Evolutionary conservation across 92 coral and sea anemone species (phyloP).

Genomic region (Metridium senile): DNA sequence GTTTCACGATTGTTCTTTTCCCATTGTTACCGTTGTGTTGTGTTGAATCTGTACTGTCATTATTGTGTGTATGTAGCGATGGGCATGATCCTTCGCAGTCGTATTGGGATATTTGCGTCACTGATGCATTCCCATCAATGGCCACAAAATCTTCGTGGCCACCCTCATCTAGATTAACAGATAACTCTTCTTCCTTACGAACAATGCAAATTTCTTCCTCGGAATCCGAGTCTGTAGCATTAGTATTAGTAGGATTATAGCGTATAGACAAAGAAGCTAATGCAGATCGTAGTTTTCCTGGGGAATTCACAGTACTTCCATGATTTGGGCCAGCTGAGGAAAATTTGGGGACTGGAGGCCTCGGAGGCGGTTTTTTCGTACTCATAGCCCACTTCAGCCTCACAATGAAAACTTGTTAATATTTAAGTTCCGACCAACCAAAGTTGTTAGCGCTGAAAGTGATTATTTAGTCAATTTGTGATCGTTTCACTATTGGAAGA

Average conservation of each 20-base stretch:
- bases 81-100: slow-evolving; percentile 12
- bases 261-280: slow-evolving; percentile 88
- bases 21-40: slow-evolving; percentile 39
- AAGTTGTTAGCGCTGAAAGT: slow-evolving; percentile 5
- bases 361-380: slow-evolving; percentile 82
- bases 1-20: slow-evolving; percentile 52
- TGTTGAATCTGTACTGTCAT: slow-evolving; percentile 29
- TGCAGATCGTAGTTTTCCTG: slow-evolving; percentile 57
- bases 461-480: slow-evolving; percentile 14
- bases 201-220: slow-evolving; percentile 96
- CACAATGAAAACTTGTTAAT: slow-evolving; percentile 24
- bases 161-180: slow-evolving; percentile 17
- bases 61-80: background rate
- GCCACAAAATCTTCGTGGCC: slow-evolving; percentile 18
- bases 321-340: slow-evolving; percentile 48
- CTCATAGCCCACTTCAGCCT: slow-evolving; percentile 52
- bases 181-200: slow-evolving; percentile 59
- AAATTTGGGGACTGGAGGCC: slow-evolving; percentile 88
- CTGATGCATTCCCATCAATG: slow-evolving; percentile 34
- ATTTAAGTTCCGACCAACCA: slow-evolving; percentile 58
- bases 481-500: slow-evolving; percentile 1
- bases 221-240: slow-evolving; percentile 71
- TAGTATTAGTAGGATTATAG: slow-evolving; percentile 64
- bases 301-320: slow-evolving; percentile 40
- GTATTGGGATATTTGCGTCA: slow-evolving; percentile 37